phyloP scores from a whole-genome alignment of 37 sponge, comb jelly and placozoan species.

The Ianthella basta region DNA sequence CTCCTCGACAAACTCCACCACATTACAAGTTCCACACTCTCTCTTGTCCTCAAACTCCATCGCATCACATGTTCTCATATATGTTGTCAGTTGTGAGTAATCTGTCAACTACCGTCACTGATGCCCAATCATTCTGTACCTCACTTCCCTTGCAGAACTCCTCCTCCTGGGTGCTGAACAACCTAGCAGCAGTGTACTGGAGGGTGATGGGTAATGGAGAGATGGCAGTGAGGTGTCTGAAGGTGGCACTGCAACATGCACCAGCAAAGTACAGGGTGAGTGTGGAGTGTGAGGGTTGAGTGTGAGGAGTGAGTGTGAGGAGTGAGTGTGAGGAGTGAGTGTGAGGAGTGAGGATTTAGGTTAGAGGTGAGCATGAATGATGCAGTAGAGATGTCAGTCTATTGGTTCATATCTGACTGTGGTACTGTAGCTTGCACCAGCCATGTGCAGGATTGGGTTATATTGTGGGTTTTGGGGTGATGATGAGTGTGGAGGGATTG shows the following conservation, averaged over 20 bases:
- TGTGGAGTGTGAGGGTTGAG: neutral
- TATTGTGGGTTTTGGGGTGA: slow-evolving; percentile 42
- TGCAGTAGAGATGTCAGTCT: no score
- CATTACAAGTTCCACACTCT: no score
- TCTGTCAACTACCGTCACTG: neutral
- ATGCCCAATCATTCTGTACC: neutral
- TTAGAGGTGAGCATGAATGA: no score
- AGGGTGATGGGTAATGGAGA: slow-evolving; percentile 73
- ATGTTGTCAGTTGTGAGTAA: neutral
- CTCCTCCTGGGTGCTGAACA: slow-evolving; percentile 70
- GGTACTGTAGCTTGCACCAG: slow-evolving; percentile 57
- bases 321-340: no score
- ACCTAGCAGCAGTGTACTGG: slow-evolving; percentile 86
- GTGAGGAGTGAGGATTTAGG: no score
- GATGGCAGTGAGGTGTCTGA: slow-evolving; percentile 70
- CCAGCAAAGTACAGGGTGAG: slow-evolving; percentile 63
- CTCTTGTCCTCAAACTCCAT: no score
- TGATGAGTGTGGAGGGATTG: neutral
- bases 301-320: no score
- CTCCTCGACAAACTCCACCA: no score
- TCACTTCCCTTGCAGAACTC: slow-evolving; percentile 39
- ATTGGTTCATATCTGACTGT: slow-evolving; percentile 71
- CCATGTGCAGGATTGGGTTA: slow-evolving; percentile 44
- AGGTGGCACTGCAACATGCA: slow-evolving; percentile 57
- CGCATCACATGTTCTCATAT: no score